Evolutionary conservation across 2,888 invertebrate species (phyloP), one percentile per base, ranked within the genome.

Genomic region (Cancer borealis): DNA sequence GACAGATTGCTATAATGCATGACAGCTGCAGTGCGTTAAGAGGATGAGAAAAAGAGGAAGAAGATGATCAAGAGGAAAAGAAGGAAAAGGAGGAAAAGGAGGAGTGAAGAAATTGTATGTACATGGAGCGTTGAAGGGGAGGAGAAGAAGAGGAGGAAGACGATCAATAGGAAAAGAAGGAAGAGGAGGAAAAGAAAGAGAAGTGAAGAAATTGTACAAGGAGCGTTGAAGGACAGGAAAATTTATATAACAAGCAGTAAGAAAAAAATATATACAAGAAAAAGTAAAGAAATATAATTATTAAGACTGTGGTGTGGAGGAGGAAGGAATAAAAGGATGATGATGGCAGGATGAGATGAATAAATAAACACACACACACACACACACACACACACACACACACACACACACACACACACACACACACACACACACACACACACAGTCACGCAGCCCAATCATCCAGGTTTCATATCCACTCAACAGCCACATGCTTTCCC

Each of bases 1-100:
- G 79, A 79, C 79, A 79, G 79, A 30, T 79, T 79, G 79, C 79
- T 79, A 79, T 79, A 79, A 79, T 79, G 79, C 79, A 14, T 26
- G 79, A 12, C 79, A 79, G 79, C 79, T 79, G 79, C 14, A 79
- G 4, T 12, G 8, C 2, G 79, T 66, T 26, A 79, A 14, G 1
- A 79, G 79, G 79, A 79, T 30, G 79, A 79, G 79, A 30, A 79
- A 30, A 79, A 30, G 2, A 79, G 79, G 79, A 79, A 12, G 79
- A 79, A 14, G 30, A 26, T 10, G 89, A 47, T 12, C 39, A 88
- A 21, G 88, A 45, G 88, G 88, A 88, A 12, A 26, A 39, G 12
- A 39, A 88, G 39, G 88, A 39, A 8, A 39, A 88, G 39, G 88
- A 39, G n/a, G 30, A 88, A 8, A 39, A 39, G 3, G 2, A n/a